Evolutionary conservation across 2,113 vertebrate species (phyloP), one percentile per base, ranked within the genome.

Genomic region (Scomber scombrus): DNA sequence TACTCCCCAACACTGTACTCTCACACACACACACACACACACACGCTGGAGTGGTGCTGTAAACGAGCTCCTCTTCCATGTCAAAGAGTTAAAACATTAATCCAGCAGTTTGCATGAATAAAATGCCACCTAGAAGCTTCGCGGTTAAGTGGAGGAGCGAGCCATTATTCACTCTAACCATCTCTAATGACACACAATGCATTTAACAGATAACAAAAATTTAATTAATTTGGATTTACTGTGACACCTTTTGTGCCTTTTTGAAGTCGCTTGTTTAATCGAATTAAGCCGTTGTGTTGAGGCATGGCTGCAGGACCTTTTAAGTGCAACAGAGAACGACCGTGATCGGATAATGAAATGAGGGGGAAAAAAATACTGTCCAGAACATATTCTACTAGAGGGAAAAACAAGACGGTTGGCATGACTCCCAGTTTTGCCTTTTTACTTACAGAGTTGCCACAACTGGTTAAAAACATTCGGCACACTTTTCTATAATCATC

Each of bases 141-240:
- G n/a, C 26, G 40, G 50, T 23, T 19, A 55, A 85, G 62, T 7
- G 74, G 51, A 11, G 11, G 56, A 63, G 49, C 10, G 8, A 45
- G 61, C 82, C 50, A 74, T 86, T 67, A 87, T 66, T 85, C 55
- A 76, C 62, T 80, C 52, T 69, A 61, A 78, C 75, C 56, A 71
- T 65, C 71, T 78, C 69, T 83, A 88, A 88, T 89, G 83, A 69
- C 84, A 76, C 76, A 45, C 83, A 80, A 47, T 69, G 75, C 79
- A 89, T 88, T 91, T 89, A 90, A 88, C 81, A 84, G 75, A 86
- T 90, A 82, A 86, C 47, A 1, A 50, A 90, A 89, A n/a, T n/a
- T 86, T 55, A 78, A 89, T 90, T 85, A 54, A 85, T 77, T 84
- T 61, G 78, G 78, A 79, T 86, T 90, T 69, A 71, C 49, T 1